Evolutionary conservation across 1,140 invertebrate genomes (phyloP), one percentile per base, ranked within the genome.

Genomic region (Sitobion miscanthi): DNA sequence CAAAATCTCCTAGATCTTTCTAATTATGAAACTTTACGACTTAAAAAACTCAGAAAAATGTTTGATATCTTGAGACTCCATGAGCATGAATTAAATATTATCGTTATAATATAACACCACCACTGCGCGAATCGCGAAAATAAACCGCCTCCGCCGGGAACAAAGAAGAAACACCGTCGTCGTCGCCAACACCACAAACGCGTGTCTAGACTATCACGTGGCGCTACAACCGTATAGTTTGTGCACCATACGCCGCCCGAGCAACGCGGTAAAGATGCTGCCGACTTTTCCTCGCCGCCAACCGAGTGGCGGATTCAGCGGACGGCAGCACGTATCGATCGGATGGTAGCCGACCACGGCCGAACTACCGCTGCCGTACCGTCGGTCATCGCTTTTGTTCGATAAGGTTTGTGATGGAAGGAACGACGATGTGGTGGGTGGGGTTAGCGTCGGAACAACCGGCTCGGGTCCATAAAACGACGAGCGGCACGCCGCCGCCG

Each of bases 341-440:
- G 45, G 49, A 2, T 83, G 38, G 91, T 86, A 93, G 47, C 52
- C 91, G 91, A 85, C 49, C 82, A 52, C 82, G 82, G 77, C 77
- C 77, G 91, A 92, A 93, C 90, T 8, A 35, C 69, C 89, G 52
- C 54, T 38, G 38, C 88, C 88, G 38, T 38, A 23, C 57, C 25
- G 25, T n/a, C 89, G 89, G 89, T 90, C 89, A 90, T 90, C 30
- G 89, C 89, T 90, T 90, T 90, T 90, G 90, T 91, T 47, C 91
- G 25, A 93, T 86, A 83, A 82, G 77, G 45, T 82, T 77, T 77
- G 62, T 52, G 90, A 77, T 57, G 90, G 90, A 52, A 47, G 42
- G 77, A 49, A 47, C 62, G 90, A 69, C 42, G 62, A 35, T 38
- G 89, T 45, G 90, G 77, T n/a, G 91, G 35, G 88, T 54, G 87